Percentiles rank a stretch among this genome's conserved stretches.
Evolutionary conservation across 2,113 vertebrate genomes (phyloP).

Genomic region (Phylloscopus trochiloides): DNA sequence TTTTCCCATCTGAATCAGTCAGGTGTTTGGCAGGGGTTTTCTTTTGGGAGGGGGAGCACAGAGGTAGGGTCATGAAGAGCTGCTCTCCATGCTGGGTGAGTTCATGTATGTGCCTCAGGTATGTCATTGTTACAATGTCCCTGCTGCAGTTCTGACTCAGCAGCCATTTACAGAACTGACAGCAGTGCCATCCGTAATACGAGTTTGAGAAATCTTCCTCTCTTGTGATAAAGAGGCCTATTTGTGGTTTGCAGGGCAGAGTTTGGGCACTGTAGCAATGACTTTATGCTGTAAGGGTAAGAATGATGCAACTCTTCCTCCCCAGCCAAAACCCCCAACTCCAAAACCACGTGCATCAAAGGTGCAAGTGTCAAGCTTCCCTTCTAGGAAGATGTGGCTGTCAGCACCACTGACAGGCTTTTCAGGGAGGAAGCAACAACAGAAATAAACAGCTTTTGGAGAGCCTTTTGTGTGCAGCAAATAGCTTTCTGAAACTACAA

Average conservation of each 20-base stretch:
- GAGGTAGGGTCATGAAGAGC: not conserved
- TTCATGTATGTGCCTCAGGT: accelerated
- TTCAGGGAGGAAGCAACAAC: not conserved
- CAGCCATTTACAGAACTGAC: not conserved
- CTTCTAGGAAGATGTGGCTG: accelerated
- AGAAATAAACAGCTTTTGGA: not conserved
- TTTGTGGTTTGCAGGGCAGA: not conserved
- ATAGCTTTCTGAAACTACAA: not conserved
- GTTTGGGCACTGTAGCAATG: not conserved
- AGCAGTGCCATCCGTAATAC: accelerated
- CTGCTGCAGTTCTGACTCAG: not conserved
- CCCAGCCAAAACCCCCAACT: not conserved
- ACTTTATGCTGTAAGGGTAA: not conserved
- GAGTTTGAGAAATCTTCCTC: not conserved
- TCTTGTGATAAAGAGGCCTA: not conserved
- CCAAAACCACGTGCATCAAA: not conserved
- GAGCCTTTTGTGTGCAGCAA: not conserved
- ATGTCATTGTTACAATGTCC: not conserved
- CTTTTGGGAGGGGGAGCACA: not conserved
- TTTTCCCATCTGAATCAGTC: not conserved
- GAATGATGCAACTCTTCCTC: not conserved
- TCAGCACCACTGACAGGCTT: not conserved
- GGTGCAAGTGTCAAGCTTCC: not conserved
- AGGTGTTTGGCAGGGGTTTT: not conserved
- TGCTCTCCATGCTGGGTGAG: not conserved